Evolutionary conservation across 1,140 invertebrate species (phyloP), one percentile per base, ranked within the genome.

Genomic region (Nylanderia fulva): DNA sequence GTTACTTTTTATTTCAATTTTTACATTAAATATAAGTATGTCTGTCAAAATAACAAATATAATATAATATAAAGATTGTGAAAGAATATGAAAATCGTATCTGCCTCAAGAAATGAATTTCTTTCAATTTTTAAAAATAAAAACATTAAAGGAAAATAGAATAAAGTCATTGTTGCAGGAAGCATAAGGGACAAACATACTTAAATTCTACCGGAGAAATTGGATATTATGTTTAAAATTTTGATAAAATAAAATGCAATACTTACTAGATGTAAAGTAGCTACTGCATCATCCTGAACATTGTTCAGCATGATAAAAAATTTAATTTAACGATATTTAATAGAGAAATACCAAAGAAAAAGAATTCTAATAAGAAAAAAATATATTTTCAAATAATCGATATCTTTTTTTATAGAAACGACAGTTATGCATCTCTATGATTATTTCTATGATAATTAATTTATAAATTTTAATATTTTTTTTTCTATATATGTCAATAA

Each of bases 231-330:
- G 18, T 21, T 76, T 11, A 52, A 77, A 33, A 77, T 64, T 77
- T 64, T n/a, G 13, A 48, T 64, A 52, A 33, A 77, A 52, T 36
- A 45, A n/a, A n/a, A 48, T 48, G n/a, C 13, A 21, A 77, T 77
- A 77, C 75, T 77, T 77, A 77, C 75, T 64, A 64, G 24, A 77
- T 36, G 29, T 64, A 77, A 77, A 77, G 1, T 64, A 33, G n/a
- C 48, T 77, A 64, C 75, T 48, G 60, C 42, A 77, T 77, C 75
- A 77, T 64, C 58, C 75, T 64, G 60, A 77, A 77, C 42, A n/a
- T 64, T 56, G 33, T 80, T 80, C 76, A 77, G 48, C 48, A 69
- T 80, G 33, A 80, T 69, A 13, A 69, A 69, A 79, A 80, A 29
- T 21, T 56, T 56, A 69, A 69, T 80, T 69, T 69, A 68, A 24